Evolutionary conservation across 1,140 invertebrate species (phyloP).

Genomic region (Lordiphosa clarofinis): DNA sequence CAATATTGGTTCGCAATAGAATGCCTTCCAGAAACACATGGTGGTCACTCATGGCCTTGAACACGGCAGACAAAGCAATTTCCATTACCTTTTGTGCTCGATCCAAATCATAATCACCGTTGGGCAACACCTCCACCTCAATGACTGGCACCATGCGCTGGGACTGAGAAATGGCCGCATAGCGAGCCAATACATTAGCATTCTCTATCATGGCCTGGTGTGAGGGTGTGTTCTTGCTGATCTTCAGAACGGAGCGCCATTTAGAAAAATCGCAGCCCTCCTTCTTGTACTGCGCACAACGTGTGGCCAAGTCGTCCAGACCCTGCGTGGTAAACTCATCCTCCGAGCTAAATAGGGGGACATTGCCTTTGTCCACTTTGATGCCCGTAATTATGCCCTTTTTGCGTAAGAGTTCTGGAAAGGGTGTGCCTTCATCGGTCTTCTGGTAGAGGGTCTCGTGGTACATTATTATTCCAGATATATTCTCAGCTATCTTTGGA

Average conservation of each 20-base stretch:
- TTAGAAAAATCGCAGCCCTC: conserved; percentile 99
- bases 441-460: conserved; percentile 99
- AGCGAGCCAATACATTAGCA: conserved; percentile 96
- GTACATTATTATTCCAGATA: conserved; percentile 96
- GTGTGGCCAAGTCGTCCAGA: conserved; percentile 94
- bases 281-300: conserved; percentile 98
- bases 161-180: conserved; percentile 97
- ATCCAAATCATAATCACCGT: conserved; percentile 95
- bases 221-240: conserved; percentile 93
- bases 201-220: conserved; percentile 95
- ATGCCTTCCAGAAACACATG: conserved; percentile 98
- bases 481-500: conserved; percentile 86
- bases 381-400: conserved; percentile 94
- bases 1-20: conserved; percentile 98
- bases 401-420: conserved; percentile 89
- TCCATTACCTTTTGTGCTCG: conserved; percentile 96
- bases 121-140: conserved; percentile 93
- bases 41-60: conserved; percentile 97
- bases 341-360: conserved; percentile 92
- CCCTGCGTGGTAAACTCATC: conserved; percentile 98
- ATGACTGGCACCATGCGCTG: conserved; percentile 98
- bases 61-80: conserved; percentile 94
- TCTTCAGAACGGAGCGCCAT: conserved; percentile 98
- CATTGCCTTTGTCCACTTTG: conserved; percentile 94
- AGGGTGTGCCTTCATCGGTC: conserved; percentile 90